Conservation (phyloP, 2,888 invertebrate genomes). For the Acleris holmiana region DNA sequence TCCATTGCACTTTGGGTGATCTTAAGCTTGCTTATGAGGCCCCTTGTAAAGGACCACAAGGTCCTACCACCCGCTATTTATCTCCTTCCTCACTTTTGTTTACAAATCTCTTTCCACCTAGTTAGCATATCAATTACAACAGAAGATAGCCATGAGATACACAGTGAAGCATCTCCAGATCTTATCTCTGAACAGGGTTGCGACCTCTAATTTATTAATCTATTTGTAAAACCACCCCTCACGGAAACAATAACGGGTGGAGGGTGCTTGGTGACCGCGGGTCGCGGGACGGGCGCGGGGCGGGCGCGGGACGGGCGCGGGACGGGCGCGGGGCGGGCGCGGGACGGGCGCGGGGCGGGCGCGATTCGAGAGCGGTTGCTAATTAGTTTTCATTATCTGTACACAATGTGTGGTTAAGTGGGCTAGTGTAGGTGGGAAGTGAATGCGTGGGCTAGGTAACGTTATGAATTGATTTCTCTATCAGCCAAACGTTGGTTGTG, state of each 20-base stretch:
- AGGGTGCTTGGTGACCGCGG: conserved; percentile 21
- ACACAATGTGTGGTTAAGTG: conserved; percentile 33
- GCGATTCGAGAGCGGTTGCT: conserved; percentile 26
- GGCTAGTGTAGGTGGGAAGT: conserved; percentile 2
- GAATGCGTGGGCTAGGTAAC: conserved; percentile 10
- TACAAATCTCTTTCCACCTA: too few species aligned
- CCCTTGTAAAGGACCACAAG: too few species aligned
- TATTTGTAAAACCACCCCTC: conserved; percentile 24
- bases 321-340: conserved; percentile 3
- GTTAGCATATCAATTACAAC: too few species aligned
- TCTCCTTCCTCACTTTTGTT: too few species aligned
- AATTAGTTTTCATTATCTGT: conserved; percentile 38
- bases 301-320: conserved; percentile 7
- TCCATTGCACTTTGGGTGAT: too few species aligned
- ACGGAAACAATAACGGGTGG: conserved; percentile 23
- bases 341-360: conserved; percentile 6
- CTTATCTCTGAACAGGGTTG: neutral
- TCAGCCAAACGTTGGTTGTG: too few species aligned
- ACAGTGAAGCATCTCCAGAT: too few species aligned
- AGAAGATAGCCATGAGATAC: too few species aligned
- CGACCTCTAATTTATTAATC: conserved; percentile 28
- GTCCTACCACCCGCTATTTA: too few species aligned
- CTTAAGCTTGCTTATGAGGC: too few species aligned
- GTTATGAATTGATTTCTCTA: too few species aligned
- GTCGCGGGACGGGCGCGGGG: conserved; percentile 1